These are phyloP conservation scores for Pristis pectinata DNA, from an alignment of 2,797 vertebrate species.

Conservation along the genomic window DNA sequence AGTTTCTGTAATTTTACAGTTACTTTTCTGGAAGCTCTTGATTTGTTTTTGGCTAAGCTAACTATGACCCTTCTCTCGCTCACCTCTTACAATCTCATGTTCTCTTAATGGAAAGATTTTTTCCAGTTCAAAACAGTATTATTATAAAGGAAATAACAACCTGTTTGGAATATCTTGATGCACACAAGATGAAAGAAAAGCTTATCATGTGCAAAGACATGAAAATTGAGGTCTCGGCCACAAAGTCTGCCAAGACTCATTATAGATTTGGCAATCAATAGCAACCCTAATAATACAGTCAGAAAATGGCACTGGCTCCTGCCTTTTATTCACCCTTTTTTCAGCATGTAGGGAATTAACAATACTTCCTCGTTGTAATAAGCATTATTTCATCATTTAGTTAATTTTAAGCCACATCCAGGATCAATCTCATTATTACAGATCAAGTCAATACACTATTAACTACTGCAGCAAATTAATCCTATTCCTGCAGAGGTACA, in stretches of 20 bases:
- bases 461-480: slow-evolving; percentile 8
- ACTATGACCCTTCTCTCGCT: neutral
- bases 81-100: neutral
- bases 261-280: neutral
- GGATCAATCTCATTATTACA: neutral
- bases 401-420: neutral
- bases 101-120: neutral
- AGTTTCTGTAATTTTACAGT: neutral
- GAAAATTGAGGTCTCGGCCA: neutral
- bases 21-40: neutral
- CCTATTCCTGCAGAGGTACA: too few relatives aligned
- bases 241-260: neutral
- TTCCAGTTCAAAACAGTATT: neutral
- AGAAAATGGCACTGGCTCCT: neutral
- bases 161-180: neutral
- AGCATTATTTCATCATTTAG: neutral
- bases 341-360: neutral
- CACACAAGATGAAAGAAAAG: neutral
- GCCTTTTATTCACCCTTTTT: neutral
- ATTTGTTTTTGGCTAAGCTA: neutral
- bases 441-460: neutral
- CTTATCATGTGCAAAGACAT: neutral
- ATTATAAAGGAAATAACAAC: neutral
- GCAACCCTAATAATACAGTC: neutral
- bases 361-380: neutral